Percentiles rank a stretch among this genome's conserved stretches.
These are phyloP conservation scores for Diaphora mendica DNA, from an alignment of 2,888 invertebrate genomes.

Conservation along the genomic window DNA sequence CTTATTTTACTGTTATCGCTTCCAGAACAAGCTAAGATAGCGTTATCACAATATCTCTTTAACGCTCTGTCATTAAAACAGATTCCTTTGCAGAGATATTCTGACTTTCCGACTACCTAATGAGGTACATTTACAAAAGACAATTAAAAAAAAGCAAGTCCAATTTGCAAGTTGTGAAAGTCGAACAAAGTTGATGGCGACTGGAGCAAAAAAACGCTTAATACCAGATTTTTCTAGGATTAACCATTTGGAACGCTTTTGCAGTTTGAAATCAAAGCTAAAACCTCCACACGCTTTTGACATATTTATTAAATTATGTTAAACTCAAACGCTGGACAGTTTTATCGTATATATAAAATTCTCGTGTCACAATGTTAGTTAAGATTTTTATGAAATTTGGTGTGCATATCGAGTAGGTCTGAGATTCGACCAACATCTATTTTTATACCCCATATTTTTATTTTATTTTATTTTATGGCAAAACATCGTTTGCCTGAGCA, in stretches of 20 bases:
- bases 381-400: too few relatives aligned
- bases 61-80: constrained; percentile 5
- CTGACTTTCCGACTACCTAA: constrained; percentile 1
- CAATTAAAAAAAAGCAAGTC: constrained; percentile 32
- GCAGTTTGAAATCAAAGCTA: constrained; percentile 22
- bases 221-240: constrained; percentile 20
- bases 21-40: neutral
- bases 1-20: neutral
- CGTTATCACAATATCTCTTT: neutral
- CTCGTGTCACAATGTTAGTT: too few relatives aligned
- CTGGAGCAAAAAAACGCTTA: constrained; percentile 16
- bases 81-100: neutral
- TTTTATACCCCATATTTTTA: too few relatives aligned
- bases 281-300: too few relatives aligned
- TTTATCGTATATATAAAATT: neutral
- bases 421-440: too few relatives aligned
- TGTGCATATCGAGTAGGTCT: too few relatives aligned
- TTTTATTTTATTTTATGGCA: too few relatives aligned
- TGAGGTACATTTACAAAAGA: constrained; percentile 27
- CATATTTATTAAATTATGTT: too few relatives aligned
- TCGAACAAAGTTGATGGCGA: constrained; percentile 23
- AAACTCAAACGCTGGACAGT: neutral
- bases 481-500: too few relatives aligned
- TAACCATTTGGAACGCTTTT: constrained; percentile 30
- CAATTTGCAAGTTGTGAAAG: constrained; percentile 40